These are phyloP conservation scores for Arctopsyche grandis DNA, from an alignment of 1,140 invertebrate genomes.

Conservation along the genomic window DNA sequence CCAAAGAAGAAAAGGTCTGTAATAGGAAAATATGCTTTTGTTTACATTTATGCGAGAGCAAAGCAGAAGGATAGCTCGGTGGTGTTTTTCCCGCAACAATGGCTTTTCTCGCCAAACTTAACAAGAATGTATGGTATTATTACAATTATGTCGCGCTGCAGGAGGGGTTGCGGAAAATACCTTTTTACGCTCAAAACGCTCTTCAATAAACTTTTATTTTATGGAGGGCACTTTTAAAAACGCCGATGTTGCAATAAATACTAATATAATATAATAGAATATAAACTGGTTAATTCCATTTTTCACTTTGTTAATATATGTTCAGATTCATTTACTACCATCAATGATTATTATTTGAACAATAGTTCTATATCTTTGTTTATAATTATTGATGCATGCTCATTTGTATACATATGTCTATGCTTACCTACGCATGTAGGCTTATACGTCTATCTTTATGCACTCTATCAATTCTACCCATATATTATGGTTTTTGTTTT, in stretches of 20 bases:
- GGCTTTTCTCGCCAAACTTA: not conserved
- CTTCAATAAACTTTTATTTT: not conserved
- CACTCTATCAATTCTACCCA: too few relatives aligned
- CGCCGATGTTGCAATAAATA: not conserved
- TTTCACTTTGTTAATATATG: too few relatives aligned
- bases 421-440: too few relatives aligned
- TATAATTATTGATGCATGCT: too few relatives aligned
- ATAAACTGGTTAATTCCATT: too few relatives aligned
- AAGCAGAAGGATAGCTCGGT: not conserved
- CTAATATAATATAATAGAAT: not conserved
- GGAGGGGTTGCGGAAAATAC: not conserved
- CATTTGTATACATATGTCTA: too few relatives aligned
- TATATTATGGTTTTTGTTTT: too few relatives aligned
- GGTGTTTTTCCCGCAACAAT: not conserved
- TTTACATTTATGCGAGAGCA: constrained; percentile 16
- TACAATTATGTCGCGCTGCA: constrained; percentile 27
- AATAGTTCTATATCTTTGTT: too few relatives aligned
- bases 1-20: not conserved
- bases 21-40: constrained; percentile 30
- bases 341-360: too few relatives aligned
- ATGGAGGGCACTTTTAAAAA: not conserved
- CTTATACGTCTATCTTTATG: too few relatives aligned
- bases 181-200: not conserved
- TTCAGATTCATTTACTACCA: too few relatives aligned
- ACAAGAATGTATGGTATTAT: constrained; percentile 32